phyloP scores from a whole-genome alignment of 1,140 invertebrate genomes.

The Drosophila pachea region DNA sequence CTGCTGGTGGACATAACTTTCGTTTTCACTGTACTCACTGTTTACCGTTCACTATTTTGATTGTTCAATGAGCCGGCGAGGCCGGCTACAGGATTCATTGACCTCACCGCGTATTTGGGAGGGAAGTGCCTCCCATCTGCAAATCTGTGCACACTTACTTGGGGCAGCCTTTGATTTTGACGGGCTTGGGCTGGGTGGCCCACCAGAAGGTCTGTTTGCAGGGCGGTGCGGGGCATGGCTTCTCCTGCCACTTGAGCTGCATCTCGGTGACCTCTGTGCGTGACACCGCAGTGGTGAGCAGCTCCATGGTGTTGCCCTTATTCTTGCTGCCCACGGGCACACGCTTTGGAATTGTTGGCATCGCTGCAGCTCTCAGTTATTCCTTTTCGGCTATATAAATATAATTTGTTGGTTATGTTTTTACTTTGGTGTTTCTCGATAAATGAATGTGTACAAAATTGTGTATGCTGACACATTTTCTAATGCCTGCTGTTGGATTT shows the following conservation, averaged over 20 bases:
- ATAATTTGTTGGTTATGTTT: constrained; percentile 32
- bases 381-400: constrained; percentile 34
- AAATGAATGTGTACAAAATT: constrained; percentile 53
- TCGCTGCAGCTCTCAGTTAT: constrained; percentile 33
- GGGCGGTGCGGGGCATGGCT: constrained; percentile 66
- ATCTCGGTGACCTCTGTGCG: constrained; percentile 71
- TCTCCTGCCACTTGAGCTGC: constrained; percentile 71
- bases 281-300: constrained; percentile 53
- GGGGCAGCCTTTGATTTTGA: constrained; percentile 74
- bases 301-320: constrained; percentile 42
- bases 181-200: constrained; percentile 72
- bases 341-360: constrained; percentile 72
- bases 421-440: constrained; percentile 21
- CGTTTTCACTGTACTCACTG: constrained; percentile 31
- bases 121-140: background rate
- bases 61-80: constrained; percentile 15
- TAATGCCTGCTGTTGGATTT: background rate
- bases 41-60: background rate
- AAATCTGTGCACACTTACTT: constrained; percentile 60
- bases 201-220: constrained; percentile 76
- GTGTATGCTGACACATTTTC: constrained; percentile 54
- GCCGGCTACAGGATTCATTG: constrained; percentile 49
- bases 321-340: constrained; percentile 32
- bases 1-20: constrained; percentile 41
- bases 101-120: constrained; percentile 25